A percentile compares a stretch with the other conserved stretches of the same genome.
These are phyloP conservation scores for Plebejus anna DNA, from an alignment of 2,888 invertebrate species.

Conservation along the genomic window DNA sequence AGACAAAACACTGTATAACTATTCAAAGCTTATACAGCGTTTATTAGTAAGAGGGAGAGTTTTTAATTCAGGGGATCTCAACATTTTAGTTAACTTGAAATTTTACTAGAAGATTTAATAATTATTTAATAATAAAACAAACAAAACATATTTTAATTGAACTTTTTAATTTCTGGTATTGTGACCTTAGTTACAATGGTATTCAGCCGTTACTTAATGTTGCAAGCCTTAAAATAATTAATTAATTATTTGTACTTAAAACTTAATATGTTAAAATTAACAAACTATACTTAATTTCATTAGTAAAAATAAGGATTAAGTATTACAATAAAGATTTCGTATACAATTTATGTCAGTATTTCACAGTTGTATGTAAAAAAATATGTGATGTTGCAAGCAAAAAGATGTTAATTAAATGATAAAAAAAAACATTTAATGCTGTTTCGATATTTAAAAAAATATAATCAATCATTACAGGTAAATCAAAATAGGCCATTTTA, in stretches of 20 bases:
- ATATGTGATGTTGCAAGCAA: not conserved
- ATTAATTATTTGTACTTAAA: slow-evolving; percentile 62
- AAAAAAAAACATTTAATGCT: too few species aligned
- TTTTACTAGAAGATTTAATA: too few species aligned
- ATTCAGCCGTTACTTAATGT: slow-evolving; percentile 57
- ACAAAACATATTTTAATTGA: slow-evolving; percentile 39
- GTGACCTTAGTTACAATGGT: slow-evolving; percentile 69
- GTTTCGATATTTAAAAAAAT: too few species aligned
- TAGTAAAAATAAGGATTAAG: not conserved
- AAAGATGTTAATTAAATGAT: not conserved
- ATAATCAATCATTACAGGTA: not conserved
- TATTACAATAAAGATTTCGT: not conserved
- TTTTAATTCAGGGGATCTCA: too few species aligned
- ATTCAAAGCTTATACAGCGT: too few species aligned
- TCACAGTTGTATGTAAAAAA: not conserved
- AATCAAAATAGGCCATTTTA: not conserved
- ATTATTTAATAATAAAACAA: slow-evolving; percentile 2
- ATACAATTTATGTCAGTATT: too few species aligned
- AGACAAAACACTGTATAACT: too few species aligned
- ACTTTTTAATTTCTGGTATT: slow-evolving; percentile 52
- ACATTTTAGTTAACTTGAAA: too few species aligned
- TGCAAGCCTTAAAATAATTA: slow-evolving; percentile 46
- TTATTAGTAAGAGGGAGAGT: too few species aligned
- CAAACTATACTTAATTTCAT: slow-evolving; percentile 15
- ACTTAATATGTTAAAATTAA: slow-evolving; percentile 38